A percentile compares a stretch with the other conserved stretches of the same genome.
Conservation (phyloP, 2,797 vertebrate genomes). For the Aplochiton taeniatus region DNA sequence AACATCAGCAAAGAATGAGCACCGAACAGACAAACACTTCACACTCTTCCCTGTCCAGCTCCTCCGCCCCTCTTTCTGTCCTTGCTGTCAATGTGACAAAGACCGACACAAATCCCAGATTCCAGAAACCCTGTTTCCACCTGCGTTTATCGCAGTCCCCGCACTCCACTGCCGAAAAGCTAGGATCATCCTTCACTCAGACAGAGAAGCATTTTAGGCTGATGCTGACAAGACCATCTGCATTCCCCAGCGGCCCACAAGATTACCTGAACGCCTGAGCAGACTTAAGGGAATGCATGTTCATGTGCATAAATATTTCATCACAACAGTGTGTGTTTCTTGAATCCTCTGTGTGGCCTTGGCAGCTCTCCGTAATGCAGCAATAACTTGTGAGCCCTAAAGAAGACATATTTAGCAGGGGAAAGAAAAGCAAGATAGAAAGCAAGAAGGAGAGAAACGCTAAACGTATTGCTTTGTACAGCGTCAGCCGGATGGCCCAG, state of each 20-base stretch:
- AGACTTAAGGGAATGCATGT: conserved; percentile 27
- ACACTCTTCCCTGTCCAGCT: neutral
- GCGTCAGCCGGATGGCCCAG: conserved; percentile 37
- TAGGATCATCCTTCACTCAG: conserved; percentile 37
- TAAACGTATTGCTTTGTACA: neutral
- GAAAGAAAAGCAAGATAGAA: too few relatives aligned
- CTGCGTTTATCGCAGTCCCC: too few relatives aligned
- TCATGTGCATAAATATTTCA: conserved; percentile 19
- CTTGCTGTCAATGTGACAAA: conserved; percentile 9
- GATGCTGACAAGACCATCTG: conserved; percentile 29
- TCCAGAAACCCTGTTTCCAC: too few relatives aligned
- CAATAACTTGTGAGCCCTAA: too few relatives aligned
- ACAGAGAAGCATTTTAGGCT: conserved; percentile 25
- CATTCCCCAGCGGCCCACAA: conserved; percentile 11
- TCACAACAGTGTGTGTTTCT: neutral
- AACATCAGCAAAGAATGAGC: too few relatives aligned
- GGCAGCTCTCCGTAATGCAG: neutral
- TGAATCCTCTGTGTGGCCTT: conserved; percentile 1
- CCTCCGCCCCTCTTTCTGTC: conserved; percentile 15
- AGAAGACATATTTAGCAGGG: too few relatives aligned
- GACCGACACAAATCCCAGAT: conserved; percentile 25
- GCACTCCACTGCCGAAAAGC: conserved; percentile 32
- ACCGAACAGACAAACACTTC: neutral
- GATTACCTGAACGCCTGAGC: conserved; percentile 25
- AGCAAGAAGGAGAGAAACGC: too few relatives aligned